Percentiles rank a stretch among this genome's conserved stretches.
Evolutionary conservation across 2,888 invertebrate species (phyloP).

Genomic region (Erebia ligea): DNA sequence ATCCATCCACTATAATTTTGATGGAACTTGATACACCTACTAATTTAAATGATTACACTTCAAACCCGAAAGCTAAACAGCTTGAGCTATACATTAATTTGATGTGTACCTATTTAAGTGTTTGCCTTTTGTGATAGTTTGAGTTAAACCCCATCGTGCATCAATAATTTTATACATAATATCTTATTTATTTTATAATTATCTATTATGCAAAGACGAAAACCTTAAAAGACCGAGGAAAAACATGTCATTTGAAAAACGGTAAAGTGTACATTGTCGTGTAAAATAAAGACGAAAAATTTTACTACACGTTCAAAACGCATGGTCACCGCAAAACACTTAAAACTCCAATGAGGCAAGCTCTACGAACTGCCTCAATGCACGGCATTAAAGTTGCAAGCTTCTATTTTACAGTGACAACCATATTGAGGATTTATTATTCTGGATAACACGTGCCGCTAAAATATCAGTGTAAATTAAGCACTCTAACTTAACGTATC

Average conservation of each 20-base stretch:
- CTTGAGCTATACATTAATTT: background rate
- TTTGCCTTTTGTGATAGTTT: background rate
- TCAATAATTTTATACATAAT: background rate
- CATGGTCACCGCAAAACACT: background rate
- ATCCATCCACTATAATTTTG: no score
- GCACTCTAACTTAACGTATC: constrained; percentile 8
- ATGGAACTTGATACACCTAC: background rate
- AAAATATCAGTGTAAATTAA: background rate
- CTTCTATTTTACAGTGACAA: background rate
- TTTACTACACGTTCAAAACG: background rate
- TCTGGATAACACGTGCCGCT: background rate
- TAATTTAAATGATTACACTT: background rate
- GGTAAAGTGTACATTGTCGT: background rate
- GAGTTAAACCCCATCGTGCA: background rate
- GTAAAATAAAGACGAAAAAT: background rate
- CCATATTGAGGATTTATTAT: background rate
- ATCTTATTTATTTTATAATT: background rate
- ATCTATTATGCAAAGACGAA: background rate
- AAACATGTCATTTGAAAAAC: background rate
- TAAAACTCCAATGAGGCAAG: no score
- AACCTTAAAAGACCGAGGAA: background rate
- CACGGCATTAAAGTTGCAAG: no score
- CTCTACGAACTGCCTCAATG: no score
- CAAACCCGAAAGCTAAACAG: background rate
- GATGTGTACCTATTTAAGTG: background rate